These are phyloP conservation scores for Speoplatyrhinus poulsoni DNA, from an alignment of 2,113 vertebrate species.

Conservation along the genomic window DNA sequence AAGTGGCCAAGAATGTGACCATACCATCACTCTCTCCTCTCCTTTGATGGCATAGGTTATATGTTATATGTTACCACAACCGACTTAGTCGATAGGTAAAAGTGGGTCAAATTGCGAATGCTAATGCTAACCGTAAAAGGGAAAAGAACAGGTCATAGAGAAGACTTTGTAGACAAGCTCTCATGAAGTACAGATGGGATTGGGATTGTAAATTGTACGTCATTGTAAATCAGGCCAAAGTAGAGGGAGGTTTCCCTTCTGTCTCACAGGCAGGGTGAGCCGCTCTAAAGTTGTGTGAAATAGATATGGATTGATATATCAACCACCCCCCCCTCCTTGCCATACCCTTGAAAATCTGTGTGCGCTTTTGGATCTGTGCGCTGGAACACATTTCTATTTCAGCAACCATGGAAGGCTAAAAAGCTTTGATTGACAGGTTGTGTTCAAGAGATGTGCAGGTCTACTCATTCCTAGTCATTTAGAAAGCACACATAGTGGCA, in stretches of 20 bases:
- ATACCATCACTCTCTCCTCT: no score
- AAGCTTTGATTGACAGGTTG: neutral
- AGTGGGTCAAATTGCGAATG: no score
- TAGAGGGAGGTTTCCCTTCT: neutral
- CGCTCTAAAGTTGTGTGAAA: slow-evolving; percentile 10
- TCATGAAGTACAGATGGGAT: slow-evolving; percentile 18
- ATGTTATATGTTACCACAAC: no score
- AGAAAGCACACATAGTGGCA: slow-evolving; percentile 1
- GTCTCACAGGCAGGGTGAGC: neutral
- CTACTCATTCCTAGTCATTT: slow-evolving; percentile 16
- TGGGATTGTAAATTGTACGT: slow-evolving; percentile 16
- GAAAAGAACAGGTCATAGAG: neutral
- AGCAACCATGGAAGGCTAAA: neutral
- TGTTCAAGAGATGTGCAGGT: neutral
- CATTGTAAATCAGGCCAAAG: neutral
- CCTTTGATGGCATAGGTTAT: no score
- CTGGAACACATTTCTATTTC: slow-evolving; percentile 7
- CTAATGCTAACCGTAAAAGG: no score
- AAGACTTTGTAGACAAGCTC: neutral
- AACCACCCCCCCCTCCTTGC: neutral
- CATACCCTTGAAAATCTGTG: neutral
- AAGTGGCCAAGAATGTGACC: neutral
- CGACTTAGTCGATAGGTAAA: no score
- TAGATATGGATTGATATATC: neutral
- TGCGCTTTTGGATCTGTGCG: neutral